Evolutionary conservation across 1,140 invertebrate species (phyloP).

Genomic region (Trachymyrmex septentrionalis): DNA sequence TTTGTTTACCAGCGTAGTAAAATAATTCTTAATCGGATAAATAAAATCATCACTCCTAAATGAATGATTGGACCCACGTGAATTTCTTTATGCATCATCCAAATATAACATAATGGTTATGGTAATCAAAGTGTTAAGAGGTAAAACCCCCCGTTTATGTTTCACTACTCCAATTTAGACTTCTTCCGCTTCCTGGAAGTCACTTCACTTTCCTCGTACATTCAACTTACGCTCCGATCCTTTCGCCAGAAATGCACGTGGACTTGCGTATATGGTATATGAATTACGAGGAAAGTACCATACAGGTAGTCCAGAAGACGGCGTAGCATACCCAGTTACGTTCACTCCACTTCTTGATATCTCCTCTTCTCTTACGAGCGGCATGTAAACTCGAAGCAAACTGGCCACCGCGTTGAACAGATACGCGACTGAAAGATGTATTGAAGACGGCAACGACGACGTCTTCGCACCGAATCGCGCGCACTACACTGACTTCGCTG

Average conservation of each 20-base stretch:
- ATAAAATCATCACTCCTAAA: too few relatives aligned
- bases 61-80: too few relatives aligned
- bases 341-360: constrained; percentile 14
- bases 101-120: too few relatives aligned
- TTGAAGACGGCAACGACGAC: background rate
- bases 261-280: background rate
- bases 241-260: background rate
- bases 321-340: constrained; percentile 79
- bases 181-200: too few relatives aligned
- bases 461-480: constrained; percentile 1
- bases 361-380: background rate
- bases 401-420: background rate
- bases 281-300: constrained; percentile 73
- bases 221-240: too few relatives aligned
- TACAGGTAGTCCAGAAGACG: constrained; percentile 78
- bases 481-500: constrained; percentile 1
- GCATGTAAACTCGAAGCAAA: background rate
- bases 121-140: too few relatives aligned
- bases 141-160: too few relatives aligned
- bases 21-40: too few relatives aligned
- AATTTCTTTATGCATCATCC: too few relatives aligned
- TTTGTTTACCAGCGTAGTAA: too few relatives aligned
- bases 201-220: too few relatives aligned
- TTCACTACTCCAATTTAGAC: too few relatives aligned
- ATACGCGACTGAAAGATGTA: background rate